phyloP scores from a whole-genome alignment of 2,888 invertebrate species.

The Patella caerulea region DNA sequence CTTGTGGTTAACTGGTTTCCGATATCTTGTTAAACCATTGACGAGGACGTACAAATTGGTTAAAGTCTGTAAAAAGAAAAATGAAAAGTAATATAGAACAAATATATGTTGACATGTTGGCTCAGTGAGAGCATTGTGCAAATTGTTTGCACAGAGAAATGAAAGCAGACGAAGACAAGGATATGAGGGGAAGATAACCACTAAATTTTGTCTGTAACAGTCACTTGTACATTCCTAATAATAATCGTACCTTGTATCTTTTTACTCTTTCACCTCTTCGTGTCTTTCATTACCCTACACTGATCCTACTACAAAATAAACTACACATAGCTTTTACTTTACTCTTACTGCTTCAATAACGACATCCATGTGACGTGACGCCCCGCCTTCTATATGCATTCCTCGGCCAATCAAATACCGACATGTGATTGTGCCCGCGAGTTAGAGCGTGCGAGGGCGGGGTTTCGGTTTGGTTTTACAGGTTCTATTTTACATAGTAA shows the following conservation, averaged over 20 bases:
- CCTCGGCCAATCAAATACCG: neutral
- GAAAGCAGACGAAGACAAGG: too few relatives aligned
- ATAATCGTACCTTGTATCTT: neutral
- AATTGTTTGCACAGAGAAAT: neutral
- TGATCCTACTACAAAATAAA: neutral
- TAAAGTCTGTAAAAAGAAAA: neutral
- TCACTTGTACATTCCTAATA: neutral
- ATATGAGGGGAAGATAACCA: too few relatives aligned
- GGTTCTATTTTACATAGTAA: neutral
- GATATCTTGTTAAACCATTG: neutral
- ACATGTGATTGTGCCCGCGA: neutral
- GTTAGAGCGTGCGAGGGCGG: conserved; percentile 4
- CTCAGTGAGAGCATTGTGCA: neutral
- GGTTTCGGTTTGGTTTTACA: neutral
- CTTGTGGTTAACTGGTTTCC: neutral
- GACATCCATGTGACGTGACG: neutral
- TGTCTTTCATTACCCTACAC: neutral
- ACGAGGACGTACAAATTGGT: neutral
- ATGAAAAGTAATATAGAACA: neutral
- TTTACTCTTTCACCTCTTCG: neutral
- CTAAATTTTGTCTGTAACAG: neutral
- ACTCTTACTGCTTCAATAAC: neutral
- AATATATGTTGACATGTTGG: neutral
- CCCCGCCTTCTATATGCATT: neutral
- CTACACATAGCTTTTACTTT: conserved; percentile 6